Base-by-base conservation (phyloP, 2,888 invertebrate species). In the Salpingus planirostris region DNA sequence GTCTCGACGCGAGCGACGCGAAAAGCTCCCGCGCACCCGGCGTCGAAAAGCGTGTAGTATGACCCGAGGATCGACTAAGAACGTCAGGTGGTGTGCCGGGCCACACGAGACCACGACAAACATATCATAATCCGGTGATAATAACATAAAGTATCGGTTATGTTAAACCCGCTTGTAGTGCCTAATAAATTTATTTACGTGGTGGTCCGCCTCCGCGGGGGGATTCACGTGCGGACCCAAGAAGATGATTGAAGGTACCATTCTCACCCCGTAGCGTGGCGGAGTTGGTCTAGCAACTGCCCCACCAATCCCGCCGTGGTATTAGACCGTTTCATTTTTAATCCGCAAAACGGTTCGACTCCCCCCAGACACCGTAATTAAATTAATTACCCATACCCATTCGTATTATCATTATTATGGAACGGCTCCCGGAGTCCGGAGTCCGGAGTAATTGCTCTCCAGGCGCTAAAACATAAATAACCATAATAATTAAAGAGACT, bases 1-100 rank as follows among this genome's bases (percentile, higher is more conserved):
- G 42, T 36, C 49, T 44, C 49, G 46, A 44, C 47, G 50, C 44
- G 46, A 47, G 47, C 52, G 49, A 46, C 52, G 52, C 52, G 40
- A 43, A 45, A 49, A 31, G 39, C 33, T 40, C 52, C 43, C 44
- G 54, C 55, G 52, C 52, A 55, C 43, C 53, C 52, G 54, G 49
- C 55, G 52, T 52, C 52, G 50, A 44, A 48, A 43, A 54, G 50
- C 55, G 53, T 57, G 59, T 55, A 59, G 59, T 59, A 52, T 58
- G 54, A 50, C 49, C 47, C 52, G 57, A 54, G 55, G 51, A 48
- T 47, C 49, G 48, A 44, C 45, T 45, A 50, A 46, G 48, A 50
- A 46, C 50, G 54, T 47, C 41, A 49, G 49, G 46, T 53, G 48
- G 44, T 42, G 49, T 47, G 49, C 48, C 49, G 43, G 50, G 44